Evolutionary conservation across 2,888 invertebrate species (phyloP).

Genomic region (Drosophila kanekoi): DNA sequence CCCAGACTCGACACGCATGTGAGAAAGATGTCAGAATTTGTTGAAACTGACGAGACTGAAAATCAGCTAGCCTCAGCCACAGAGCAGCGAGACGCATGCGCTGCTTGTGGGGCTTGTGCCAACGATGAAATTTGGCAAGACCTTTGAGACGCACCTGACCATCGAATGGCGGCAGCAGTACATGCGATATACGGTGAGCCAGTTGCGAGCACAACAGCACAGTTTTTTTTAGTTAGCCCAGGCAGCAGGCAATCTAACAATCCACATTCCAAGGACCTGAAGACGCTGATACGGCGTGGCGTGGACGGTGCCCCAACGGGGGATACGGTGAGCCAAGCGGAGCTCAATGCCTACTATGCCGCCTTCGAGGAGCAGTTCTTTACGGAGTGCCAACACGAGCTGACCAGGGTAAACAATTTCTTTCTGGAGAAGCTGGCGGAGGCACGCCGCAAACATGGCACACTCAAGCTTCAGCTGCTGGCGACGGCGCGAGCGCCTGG

Average conservation of each 20-base stretch:
- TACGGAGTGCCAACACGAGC: constrained; percentile 95
- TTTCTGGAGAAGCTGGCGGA: constrained; percentile 98
- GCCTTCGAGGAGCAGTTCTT: constrained; percentile 97
- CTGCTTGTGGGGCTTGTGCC: constrained; percentile 32
- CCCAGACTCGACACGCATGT: constrained; percentile 2
- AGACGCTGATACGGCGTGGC: constrained; percentile 94
- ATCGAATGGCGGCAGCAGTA: constrained; percentile 99
- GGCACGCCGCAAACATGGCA: constrained; percentile 96
- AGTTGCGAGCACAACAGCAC: neutral
- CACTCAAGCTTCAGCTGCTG: constrained; percentile 87
- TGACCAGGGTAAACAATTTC: constrained; percentile 97
- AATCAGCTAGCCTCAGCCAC: constrained; percentile 30
- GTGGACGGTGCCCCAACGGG: constrained; percentile 94
- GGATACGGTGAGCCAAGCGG: constrained; percentile 83
- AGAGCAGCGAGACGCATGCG: constrained; percentile 32
- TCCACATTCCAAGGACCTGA: constrained; percentile 88
- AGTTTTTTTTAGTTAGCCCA: neutral
- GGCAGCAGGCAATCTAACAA: neutral
- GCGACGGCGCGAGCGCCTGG: constrained; percentile 30
- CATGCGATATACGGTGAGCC: constrained; percentile 91
- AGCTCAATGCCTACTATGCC: constrained; percentile 88
- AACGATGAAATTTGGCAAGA: constrained; percentile 98
- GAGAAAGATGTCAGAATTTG: constrained; percentile 68
- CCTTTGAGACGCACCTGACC: constrained; percentile 97
- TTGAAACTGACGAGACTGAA: constrained; percentile 24